These are phyloP conservation scores for Smithornis capensis DNA, from an alignment of 2,113 vertebrate species.

Conservation along the genomic window DNA sequence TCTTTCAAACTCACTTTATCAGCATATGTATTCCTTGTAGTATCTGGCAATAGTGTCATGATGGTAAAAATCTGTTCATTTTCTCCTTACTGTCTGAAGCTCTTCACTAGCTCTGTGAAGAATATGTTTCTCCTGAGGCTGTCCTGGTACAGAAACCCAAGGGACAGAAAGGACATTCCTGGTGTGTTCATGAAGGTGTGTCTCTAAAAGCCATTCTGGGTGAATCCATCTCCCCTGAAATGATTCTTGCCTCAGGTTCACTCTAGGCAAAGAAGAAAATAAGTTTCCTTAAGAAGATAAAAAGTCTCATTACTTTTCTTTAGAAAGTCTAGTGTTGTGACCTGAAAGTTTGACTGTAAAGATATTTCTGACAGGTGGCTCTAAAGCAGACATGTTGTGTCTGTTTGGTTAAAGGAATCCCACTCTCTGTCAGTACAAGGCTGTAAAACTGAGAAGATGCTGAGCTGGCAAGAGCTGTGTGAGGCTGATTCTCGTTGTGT, in stretches of 20 bases:
- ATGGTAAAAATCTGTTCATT: not conserved
- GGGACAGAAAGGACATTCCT: not conserved
- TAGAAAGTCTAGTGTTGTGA: not conserved
- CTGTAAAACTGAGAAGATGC: not conserved
- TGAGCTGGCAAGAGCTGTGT: not conserved
- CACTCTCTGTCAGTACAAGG: no score
- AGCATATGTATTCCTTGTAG: not conserved
- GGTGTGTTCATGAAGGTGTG: not conserved
- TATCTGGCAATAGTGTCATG: not conserved
- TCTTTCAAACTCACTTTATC: not conserved
- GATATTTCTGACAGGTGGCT: not conserved
- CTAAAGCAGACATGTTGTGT: not conserved
- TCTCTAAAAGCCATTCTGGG: not conserved
- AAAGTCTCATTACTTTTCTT: not conserved
- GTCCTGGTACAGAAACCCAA: not conserved
- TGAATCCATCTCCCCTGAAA: not conserved
- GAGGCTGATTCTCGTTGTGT: not conserved
- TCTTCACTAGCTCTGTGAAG: not conserved
- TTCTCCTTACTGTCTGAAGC: not conserved
- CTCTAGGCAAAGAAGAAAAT: not conserved
- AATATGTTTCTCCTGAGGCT: not conserved
- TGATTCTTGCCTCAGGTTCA: not conserved
- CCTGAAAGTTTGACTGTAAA: not conserved
- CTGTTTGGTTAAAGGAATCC: no score
- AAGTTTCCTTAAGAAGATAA: not conserved